Evolutionary conservation across 2,888 invertebrate genomes (phyloP), one percentile per base, ranked within the genome.

Genomic region (Dinocampus coccinellae): DNA sequence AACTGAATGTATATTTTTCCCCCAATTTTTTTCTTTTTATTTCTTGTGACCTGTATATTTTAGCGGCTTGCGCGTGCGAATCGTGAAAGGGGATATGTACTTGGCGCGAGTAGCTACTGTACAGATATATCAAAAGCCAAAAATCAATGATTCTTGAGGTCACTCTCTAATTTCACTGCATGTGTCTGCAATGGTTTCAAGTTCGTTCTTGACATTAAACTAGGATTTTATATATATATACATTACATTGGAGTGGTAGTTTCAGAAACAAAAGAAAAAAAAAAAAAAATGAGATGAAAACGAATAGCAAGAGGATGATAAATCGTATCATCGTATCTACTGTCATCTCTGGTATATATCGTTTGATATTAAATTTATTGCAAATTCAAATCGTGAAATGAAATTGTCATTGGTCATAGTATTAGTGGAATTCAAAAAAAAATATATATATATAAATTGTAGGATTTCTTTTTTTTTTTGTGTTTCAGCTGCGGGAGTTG

Each of bases 41-140:
- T 24, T 53, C 55, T 22, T 26, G 55, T 55, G 55, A 55, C 55
- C 47, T 16, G 47, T 47, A 55, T 55, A 55, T 24, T 55, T 55
- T 11, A 55, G 24, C 55, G n/a, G 47, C 47, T 47, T 47, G 47
- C 47, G 47, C 47, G 47, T 47, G 16, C 47, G 16, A 47, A 47
- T 47, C 24, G 26, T 9, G 55, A 26, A 55, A 24, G 55, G 22
- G 26, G 26, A 11, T 55, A 55, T 24, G 26, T 55, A 55, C 55
- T 24, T 55, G 22, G 26, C 55, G 55, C 22, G 55, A 55, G 26
- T 47, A 1, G 47, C 47, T 47, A 47, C 47, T 3, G 47, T 16
- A 47, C 47, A 16, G 47, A 47, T 47, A 47, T 47, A n/a, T 47
- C 47, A 16, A 47, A 47, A 47, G 47, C 47, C 47, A 47, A 47